Evolutionary conservation across 2,888 invertebrate genomes (phyloP), one percentile per base, ranked within the genome.

Genomic region (Pogonocherus hispidulus): DNA sequence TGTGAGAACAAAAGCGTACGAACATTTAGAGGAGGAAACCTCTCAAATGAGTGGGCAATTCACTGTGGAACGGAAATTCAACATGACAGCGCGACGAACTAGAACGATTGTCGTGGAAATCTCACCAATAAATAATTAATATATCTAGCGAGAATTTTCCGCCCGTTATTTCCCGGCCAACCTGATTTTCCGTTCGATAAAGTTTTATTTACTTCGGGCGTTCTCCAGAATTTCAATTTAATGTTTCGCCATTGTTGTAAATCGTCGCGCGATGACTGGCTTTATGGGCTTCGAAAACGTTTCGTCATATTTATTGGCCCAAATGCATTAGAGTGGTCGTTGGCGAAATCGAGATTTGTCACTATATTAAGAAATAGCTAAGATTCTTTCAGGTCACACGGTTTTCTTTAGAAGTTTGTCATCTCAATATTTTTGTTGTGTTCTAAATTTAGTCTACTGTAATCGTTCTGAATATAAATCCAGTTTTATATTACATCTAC

Each of bases 171-270:
- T 37, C 23, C 37, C 23, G 14, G 6, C 44, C 52, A 16, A 27
- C 46, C 32, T 18, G 59, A 66, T 59, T 66, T 66, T 32, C 51
- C 65, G 59, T 52, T 41, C 57, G 57, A 66, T 66, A 66, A 59
- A 66, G 41, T 57, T 57, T 57, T 66, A 59, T 66, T 66, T 57
- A 56, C 18, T 47, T 37, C 56, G 47, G 23, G 18, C 18, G 47
- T 55, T 35, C 56, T 20, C n/a, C n/a, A 56, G 65, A 20, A 62
- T 62, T 62, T 27, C 35, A 52, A 52, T 49, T 52, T 52, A 51
- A 41, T 41, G 62, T 62, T 41, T 19, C 47, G 19, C 35, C 27
- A 14, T 27, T 32, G 60, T 60, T 46, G 27, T 60, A 60, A 60
- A 60, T 60, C 52, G 16, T 19, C 16, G 32, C 2, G 18, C n/a